Evolutionary conservation across 2,888 invertebrate genomes (phyloP), one percentile per base, ranked within the genome.

Genomic region (Punctoribates punctum): DNA sequence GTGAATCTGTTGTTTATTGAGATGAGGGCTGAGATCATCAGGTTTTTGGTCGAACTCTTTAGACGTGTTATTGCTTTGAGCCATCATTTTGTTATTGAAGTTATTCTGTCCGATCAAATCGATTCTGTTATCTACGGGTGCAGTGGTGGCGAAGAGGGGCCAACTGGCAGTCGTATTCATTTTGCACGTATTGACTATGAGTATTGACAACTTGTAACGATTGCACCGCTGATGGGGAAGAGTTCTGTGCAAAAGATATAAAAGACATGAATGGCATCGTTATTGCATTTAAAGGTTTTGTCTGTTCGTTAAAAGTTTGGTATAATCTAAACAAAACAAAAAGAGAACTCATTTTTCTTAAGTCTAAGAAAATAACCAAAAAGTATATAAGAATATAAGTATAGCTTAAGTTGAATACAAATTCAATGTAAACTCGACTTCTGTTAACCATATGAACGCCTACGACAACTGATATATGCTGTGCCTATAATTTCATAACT

Each of bases 301-400:
- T 48, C 46, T 48, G 46, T 17, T 34, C 34, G 13, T 46, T 42
- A 38, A 67, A 67, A 29, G 13, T 15, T 34, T 25, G 4, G 38
- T 38, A 17, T 70, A 70, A 70, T 70, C 42, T 70, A 70, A 70
- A 70, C 70, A 70, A 8, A 46, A 70, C 70, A 46, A 70, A 70
- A 70, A 70, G 42, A 42, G 42, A 70, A 60, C 23, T 70, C 70
- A 70, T 70, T 70, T 70, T 70, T 70, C 70, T 70, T 70, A 70
- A 42, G 23, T 70, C 46, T 70, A 23, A 42, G 42, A 70, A 70
- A 70, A 70, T 70, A 70, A 70, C 70, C 70, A 70, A 70, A 70
- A 70, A 57, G 42, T 70, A 70, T 70, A 70, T 70, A 42, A 34
- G 34, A 29, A 65, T 65, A 65, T 65, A 34, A 34, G 29, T 65